Evolutionary conservation across 2,113 vertebrate genomes (phyloP), one percentile per base, ranked within the genome.

Genomic region (Mirounga angustirostris): DNA sequence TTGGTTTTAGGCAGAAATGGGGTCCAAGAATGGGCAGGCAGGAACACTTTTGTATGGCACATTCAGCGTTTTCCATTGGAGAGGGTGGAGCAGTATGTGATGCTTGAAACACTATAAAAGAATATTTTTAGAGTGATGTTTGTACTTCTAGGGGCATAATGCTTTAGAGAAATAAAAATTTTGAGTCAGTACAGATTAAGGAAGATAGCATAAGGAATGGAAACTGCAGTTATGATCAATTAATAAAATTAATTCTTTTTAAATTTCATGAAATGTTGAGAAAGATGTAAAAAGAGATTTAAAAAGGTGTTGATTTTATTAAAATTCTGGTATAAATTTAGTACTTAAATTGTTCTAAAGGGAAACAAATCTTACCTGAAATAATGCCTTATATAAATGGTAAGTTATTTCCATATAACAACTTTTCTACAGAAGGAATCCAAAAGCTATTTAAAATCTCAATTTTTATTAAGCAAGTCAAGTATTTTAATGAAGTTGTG

Each of bases 281-380:
- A 89, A 89, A 96, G 86, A 83, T 92, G 4, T 76, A 81, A 76
- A 78, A 91, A 96, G 43, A 97, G 40, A 87, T 94, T 85, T 87
- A 80, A 26, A 63, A 90, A 97, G 65, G 54, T 94, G 97, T 96
- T 96, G 67, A 50, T 92, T 97, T 89, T 82, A 91, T 92, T 96
- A 89, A 96, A 95, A 86, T 96, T 52, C 84, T 79, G 21, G 52
- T 73, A 7, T 74, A 89, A 96, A 89, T 87, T 96, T 92, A 95
- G 56, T 83, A 61, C 40, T 91, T 85, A 71, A 97, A 86, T 83
- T 89, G n/a, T 92, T 90, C 88, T 84, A 94, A 87, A 94, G 73
- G 61, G 54, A n/a, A 94, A 69, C 71, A 87, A 33, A 30, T 46
- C 56, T 88, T 93, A 61, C 26, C 83, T 87, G 80, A 94, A 80